These are phyloP conservation scores for Cataglyphis rosenhaueri DNA, from an alignment of 2,888 invertebrate genomes.

Conservation along the genomic window DNA sequence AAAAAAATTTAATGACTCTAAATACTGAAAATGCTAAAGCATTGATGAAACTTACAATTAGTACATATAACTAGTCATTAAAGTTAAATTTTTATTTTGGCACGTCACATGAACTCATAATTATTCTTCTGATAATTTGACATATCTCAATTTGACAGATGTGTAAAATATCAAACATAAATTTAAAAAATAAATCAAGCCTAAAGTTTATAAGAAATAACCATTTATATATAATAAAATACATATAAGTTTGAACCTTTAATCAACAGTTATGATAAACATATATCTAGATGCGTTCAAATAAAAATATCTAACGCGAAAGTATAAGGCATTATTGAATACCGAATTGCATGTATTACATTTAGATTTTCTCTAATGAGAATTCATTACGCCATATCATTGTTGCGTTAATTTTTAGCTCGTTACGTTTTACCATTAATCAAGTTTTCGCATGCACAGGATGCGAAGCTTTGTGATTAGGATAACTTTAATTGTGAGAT, in stretches of 20 bases:
- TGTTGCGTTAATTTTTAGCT: constrained; percentile 21
- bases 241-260: background rate
- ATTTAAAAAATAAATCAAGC: background rate
- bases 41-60: too few species aligned
- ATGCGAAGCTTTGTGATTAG: background rate
- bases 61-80: background rate
- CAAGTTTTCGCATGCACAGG: background rate
- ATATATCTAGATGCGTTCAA: background rate
- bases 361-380: constrained; percentile 26
- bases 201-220: background rate
- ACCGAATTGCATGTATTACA: background rate
- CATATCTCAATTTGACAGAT: background rate
- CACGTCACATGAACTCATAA: background rate
- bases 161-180: background rate
- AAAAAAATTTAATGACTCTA: too few species aligned
- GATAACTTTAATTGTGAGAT: background rate
- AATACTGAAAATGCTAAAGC: too few species aligned
- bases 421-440: background rate
- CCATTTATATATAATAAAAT: background rate
- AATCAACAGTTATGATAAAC: background rate
- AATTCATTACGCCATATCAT: constrained; percentile 25
- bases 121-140: background rate
- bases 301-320: background rate
- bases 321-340: background rate
- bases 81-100: background rate